phyloP scores from a whole-genome alignment of 1,140 invertebrate genomes.

The Tribolium madens region DNA sequence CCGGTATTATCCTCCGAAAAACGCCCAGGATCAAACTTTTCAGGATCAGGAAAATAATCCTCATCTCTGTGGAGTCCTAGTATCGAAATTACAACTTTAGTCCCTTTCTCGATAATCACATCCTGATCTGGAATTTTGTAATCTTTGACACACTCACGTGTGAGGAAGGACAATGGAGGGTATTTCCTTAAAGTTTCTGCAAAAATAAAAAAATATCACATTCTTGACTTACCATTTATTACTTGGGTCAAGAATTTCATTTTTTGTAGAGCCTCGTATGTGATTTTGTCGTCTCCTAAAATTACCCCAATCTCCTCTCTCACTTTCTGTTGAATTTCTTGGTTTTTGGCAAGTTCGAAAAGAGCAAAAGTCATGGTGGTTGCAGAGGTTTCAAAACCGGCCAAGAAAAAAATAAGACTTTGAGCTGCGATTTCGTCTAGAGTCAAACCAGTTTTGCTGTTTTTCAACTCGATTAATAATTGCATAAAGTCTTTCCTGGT shows the following conservation, averaged over 20 bases:
- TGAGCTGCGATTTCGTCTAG: constrained; percentile 24
- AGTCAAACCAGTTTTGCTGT: constrained; percentile 59
- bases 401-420: constrained; percentile 59
- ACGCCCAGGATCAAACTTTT: constrained; percentile 70
- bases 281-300: constrained; percentile 67
- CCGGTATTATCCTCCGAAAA: constrained; percentile 63
- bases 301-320: constrained; percentile 66
- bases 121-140: constrained; percentile 60
- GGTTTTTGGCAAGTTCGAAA: constrained; percentile 67
- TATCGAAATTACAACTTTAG: constrained; percentile 60
- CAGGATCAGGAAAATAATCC: constrained; percentile 69
- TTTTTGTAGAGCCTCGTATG: constrained; percentile 69
- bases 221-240: constrained; percentile 63
- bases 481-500: constrained; percentile 73
- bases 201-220: constrained; percentile 4
- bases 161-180: constrained; percentile 61
- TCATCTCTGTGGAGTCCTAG: constrained; percentile 64
- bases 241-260: constrained; percentile 64
- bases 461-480: constrained; percentile 70
- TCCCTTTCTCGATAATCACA: constrained; percentile 63
- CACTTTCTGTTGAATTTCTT: constrained; percentile 65
- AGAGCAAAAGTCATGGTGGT: constrained; percentile 65
- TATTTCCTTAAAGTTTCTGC: constrained; percentile 69
- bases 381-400: constrained; percentile 68
- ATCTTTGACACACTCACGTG: constrained; percentile 55